A percentile compares a stretch with the other conserved stretches of the same genome.
Conservation (phyloP, 2,113 vertebrate genomes). For the Syrrhaptes paradoxus region DNA sequence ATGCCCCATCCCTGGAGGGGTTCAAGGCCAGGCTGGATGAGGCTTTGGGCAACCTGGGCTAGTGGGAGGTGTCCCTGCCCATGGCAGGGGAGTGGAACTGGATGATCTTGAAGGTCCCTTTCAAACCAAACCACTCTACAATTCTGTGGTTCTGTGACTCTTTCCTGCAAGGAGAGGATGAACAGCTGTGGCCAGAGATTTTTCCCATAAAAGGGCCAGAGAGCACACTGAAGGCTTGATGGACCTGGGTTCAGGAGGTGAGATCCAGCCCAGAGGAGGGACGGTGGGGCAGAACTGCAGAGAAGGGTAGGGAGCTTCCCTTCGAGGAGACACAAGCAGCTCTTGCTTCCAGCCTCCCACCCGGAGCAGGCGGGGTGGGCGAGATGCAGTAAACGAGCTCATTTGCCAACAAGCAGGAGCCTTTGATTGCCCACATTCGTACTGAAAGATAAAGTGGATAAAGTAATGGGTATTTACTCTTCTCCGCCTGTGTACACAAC, state of each 20-base stretch:
- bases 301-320: accelerated
- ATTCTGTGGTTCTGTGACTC: not conserved
- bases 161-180: not conserved
- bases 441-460: constrained; percentile 20
- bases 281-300: not conserved
- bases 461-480: constrained; percentile 66
- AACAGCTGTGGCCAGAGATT: not conserved
- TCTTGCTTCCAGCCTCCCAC: not conserved
- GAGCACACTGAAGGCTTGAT: accelerated
- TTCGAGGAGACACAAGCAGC: not conserved
- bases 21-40: no score
- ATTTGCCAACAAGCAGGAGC: not conserved
- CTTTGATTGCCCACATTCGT: not conserved
- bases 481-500: constrained; percentile 20
- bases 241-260: not conserved
- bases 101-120: no score
- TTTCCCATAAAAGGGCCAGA: not conserved
- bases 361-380: not conserved
- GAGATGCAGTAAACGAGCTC: not conserved
- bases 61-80: no score
- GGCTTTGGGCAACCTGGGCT: no score
- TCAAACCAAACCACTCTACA: no score
- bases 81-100: no score
- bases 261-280: not conserved
- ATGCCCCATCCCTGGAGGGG: no score